Evolutionary conservation across 2,113 vertebrate species (phyloP).

Genomic region (Gambusia affinis): DNA sequence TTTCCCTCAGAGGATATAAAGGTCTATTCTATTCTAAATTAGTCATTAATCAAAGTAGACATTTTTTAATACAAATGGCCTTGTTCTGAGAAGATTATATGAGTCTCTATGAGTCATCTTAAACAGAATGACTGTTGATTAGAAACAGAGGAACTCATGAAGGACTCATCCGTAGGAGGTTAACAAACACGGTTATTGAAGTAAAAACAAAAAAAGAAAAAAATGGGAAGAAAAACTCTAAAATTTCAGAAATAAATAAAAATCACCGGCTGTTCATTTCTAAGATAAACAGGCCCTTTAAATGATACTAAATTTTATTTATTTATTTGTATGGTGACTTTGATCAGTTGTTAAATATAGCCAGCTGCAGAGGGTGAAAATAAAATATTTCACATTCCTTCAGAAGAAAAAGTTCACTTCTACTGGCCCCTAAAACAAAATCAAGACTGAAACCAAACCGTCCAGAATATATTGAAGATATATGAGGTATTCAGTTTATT

Average conservation of each 20-base stretch:
- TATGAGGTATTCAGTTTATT: neutral
- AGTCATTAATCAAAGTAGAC: neutral
- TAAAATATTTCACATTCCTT: neutral
- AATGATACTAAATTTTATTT: neutral
- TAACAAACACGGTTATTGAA: neutral
- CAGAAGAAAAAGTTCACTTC: neutral
- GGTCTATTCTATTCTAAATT: no score
- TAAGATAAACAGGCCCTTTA: neutral
- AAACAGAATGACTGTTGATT: neutral
- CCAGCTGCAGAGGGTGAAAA: neutral
- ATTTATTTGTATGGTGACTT: neutral
- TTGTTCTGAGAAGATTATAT: neutral
- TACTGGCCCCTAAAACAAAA: neutral
- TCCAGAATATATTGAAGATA: neutral
- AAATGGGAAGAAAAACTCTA: no score
- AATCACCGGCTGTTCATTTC: neutral
- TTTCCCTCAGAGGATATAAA: no score
- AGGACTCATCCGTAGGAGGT: neutral
- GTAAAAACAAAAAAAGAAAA: no score
- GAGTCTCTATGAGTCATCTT: neutral
- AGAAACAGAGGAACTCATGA: no score
- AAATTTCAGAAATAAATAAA: no score
- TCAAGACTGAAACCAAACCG: neutral
- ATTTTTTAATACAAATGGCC: neutral
- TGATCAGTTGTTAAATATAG: neutral